A percentile compares a stretch with the other conserved stretches of the same genome.
Conservation (phyloP, 37 sponge, comb jelly and placozoan genomes). For the Agelas oroides region DNA sequence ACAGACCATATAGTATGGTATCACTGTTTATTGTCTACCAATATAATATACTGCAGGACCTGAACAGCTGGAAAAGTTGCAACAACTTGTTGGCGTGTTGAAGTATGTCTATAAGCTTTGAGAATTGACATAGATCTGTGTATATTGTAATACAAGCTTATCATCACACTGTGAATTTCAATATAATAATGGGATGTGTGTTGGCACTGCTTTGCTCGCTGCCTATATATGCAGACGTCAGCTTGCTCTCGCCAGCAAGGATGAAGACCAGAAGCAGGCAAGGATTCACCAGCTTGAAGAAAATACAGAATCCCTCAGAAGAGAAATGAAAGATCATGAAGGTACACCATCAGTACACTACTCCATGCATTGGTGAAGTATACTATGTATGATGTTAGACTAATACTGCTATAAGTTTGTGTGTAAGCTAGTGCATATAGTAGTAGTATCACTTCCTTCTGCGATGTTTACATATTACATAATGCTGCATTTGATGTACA, state of each 20-base stretch:
- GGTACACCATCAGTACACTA: background rate
- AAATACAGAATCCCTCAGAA: background rate
- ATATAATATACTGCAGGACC: too few species aligned
- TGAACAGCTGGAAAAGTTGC: constrained; percentile 11
- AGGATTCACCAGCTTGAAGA: constrained; percentile 1
- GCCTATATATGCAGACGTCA: constrained; percentile 33
- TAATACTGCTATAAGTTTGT: too few species aligned
- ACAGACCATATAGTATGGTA: too few species aligned
- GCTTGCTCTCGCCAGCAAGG: constrained; percentile 5
- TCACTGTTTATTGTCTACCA: too few species aligned
- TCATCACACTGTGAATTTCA: too few species aligned
- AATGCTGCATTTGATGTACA: background rate
- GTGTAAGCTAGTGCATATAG: too few species aligned
- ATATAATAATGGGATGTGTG: too few species aligned
- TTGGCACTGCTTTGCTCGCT: too few species aligned
- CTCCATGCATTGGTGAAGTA: too few species aligned
- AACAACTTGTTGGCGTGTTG: constrained; percentile 1
- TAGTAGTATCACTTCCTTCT: too few species aligned
- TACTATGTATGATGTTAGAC: background rate
- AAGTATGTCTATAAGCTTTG: background rate
- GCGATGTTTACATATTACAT: background rate
- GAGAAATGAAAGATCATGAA: background rate
- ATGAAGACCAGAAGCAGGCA: background rate
- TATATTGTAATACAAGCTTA: too few species aligned
- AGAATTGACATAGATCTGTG: too few species aligned